Evolutionary conservation across 2,888 invertebrate genomes (phyloP).

Genomic region (Calameuta pallipes): DNA sequence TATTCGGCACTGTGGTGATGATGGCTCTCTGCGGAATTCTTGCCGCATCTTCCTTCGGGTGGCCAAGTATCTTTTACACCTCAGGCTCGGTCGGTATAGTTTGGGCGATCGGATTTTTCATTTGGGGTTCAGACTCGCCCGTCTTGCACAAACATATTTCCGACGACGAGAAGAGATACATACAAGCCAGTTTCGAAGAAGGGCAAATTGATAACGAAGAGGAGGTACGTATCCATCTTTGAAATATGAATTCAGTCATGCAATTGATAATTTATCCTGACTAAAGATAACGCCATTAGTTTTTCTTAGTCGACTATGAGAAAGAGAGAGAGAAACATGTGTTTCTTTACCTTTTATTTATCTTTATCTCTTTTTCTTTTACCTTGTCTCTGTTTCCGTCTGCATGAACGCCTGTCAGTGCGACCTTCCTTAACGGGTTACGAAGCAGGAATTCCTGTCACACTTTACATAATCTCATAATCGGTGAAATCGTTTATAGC

Average conservation of each 20-base stretch:
- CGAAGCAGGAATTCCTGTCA: neutral
- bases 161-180: conserved; percentile 70
- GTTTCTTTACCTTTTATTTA: too few species aligned
- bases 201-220: neutral
- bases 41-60: conserved; percentile 71
- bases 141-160: conserved; percentile 70
- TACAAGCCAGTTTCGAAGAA: conserved; percentile 68
- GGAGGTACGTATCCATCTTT: neutral
- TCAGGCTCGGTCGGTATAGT: conserved; percentile 70
- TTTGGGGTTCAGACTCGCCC: conserved; percentile 72
- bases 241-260: neutral
- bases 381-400: neutral
- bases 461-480: neutral
- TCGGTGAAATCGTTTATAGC: neutral
- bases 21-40: conserved; percentile 74
- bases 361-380: neutral
- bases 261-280: neutral
- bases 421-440: neutral
- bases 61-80: conserved; percentile 77
- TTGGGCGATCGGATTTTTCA: conserved; percentile 70
- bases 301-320: neutral
- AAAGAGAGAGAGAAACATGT: neutral
- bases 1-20: conserved; percentile 76
- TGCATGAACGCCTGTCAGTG: neutral
- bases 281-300: neutral